These are phyloP conservation scores for Anoplophora glabripennis DNA, from an alignment of 1,140 invertebrate species.

Conservation along the genomic window DNA sequence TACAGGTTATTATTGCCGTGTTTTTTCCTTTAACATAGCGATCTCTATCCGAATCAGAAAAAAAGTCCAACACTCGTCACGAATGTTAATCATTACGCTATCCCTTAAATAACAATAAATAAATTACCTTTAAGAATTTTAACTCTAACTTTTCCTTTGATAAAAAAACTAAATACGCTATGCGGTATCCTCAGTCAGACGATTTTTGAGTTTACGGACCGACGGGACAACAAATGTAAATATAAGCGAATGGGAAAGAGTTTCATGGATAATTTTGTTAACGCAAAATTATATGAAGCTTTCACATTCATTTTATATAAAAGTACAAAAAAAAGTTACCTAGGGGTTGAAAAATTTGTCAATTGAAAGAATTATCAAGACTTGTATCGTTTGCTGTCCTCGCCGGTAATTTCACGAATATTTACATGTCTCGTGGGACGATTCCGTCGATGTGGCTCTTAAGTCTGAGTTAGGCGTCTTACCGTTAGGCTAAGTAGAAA, in stretches of 20 bases:
- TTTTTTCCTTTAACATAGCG: slow-evolving; percentile 8
- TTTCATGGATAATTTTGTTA: background rate
- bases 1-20: slow-evolving; percentile 14
- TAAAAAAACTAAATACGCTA: background rate
- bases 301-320: background rate
- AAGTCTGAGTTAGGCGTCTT: too few relatives aligned
- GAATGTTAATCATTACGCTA: slow-evolving; percentile 16
- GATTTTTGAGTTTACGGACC: background rate
- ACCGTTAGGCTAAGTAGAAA: too few relatives aligned
- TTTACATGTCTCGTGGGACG: too few relatives aligned
- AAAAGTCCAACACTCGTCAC: slow-evolving; percentile 11
- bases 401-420: too few relatives aligned
- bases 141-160: slow-evolving; percentile 13
- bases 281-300: background rate
- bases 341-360: too few relatives aligned
- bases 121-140: slow-evolving; percentile 16
- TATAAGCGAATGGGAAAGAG: background rate
- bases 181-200: background rate
- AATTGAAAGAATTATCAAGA: too few relatives aligned
- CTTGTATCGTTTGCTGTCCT: too few relatives aligned
- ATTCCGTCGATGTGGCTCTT: too few relatives aligned
- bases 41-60: slow-evolving; percentile 14
- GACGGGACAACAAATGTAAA: background rate
- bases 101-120: slow-evolving; percentile 22
- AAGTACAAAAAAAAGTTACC: slow-evolving; percentile 2